Conservation (phyloP, 2,113 vertebrate species). For the Engraulis encrasicolus region DNA sequence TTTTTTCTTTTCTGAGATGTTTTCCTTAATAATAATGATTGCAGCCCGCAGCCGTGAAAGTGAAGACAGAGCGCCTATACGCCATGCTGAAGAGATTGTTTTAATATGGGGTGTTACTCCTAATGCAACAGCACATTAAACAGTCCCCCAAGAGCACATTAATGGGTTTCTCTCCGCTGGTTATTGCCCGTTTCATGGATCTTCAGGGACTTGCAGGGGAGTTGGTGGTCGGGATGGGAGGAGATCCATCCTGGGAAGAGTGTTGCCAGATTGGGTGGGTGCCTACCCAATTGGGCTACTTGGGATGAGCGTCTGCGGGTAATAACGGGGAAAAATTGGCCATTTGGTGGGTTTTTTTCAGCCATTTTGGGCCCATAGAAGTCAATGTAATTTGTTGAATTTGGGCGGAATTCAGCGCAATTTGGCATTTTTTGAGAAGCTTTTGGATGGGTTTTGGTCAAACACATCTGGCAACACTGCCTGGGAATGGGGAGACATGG, state of each 20-base stretch:
- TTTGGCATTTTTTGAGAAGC: too few relatives aligned
- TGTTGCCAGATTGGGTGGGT: too few relatives aligned
- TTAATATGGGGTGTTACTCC: slow-evolving; percentile 35
- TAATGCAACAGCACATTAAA: slow-evolving; percentile 37
- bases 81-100: slow-evolving; percentile 20
- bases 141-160: slow-evolving; percentile 23
- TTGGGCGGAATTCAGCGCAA: too few relatives aligned
- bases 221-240: slow-evolving; percentile 27
- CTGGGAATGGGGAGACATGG: slow-evolving; percentile 22
- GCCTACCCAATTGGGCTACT: too few relatives aligned
- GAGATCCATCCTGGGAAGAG: too few relatives aligned
- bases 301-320: too few relatives aligned
- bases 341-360: too few relatives aligned
- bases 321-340: too few relatives aligned
- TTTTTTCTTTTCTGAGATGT: background rate
- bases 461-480: too few relatives aligned
- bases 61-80: slow-evolving; percentile 13
- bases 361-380: too few relatives aligned
- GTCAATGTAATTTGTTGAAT: too few relatives aligned
- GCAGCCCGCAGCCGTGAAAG: slow-evolving; percentile 19
- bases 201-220: slow-evolving; percentile 35
- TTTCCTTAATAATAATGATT: slow-evolving; percentile 29
- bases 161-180: slow-evolving; percentile 28
- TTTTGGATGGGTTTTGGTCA: too few relatives aligned
- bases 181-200: slow-evolving; percentile 38